Percentiles rank a stretch among this genome's conserved stretches.
These are phyloP conservation scores for Pristiophorus japonicus DNA, from an alignment of 2,113 vertebrate genomes.

Conservation along the genomic window DNA sequence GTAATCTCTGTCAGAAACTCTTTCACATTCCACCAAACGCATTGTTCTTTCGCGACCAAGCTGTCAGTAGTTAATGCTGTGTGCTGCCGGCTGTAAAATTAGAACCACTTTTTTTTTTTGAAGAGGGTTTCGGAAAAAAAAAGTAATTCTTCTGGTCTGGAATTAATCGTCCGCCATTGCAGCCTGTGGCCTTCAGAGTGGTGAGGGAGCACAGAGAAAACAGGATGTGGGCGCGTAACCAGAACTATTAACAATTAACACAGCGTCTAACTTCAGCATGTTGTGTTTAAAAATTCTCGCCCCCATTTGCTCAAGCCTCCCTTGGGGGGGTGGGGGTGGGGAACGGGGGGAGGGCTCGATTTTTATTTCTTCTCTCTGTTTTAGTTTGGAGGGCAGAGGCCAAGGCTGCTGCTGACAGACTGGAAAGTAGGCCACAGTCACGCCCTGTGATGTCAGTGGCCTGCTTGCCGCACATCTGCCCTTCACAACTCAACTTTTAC, in stretches of 20 bases:
- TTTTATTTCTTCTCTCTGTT: not conserved
- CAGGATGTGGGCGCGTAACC: constrained; percentile 9
- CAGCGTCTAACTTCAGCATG: not conserved
- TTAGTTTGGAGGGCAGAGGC: not conserved
- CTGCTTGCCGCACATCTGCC: not conserved
- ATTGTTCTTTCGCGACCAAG: not conserved
- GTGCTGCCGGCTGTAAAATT: not conserved
- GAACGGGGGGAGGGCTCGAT: too few species aligned
- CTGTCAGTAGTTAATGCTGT: not conserved
- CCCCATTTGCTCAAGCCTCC: too few species aligned
- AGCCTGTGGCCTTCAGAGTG: not conserved
- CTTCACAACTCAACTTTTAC: not conserved
- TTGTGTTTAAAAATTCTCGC: not conserved
- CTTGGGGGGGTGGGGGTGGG: too few species aligned
- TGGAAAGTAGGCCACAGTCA: not conserved
- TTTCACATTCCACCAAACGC: too few species aligned
- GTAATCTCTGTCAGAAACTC: not conserved
- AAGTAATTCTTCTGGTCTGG: not conserved
- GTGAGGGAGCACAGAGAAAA: not conserved
- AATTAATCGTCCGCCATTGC: not conserved
- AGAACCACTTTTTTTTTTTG: not conserved
- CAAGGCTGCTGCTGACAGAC: not conserved
- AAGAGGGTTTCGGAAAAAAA: not conserved
- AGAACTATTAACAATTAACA: constrained; percentile 29
- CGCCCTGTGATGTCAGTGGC: not conserved